Percentiles rank a stretch among this genome's conserved stretches.
Evolutionary conservation across 2,113 vertebrate species (phyloP).

Genomic region (Myotis brandtii): DNA sequence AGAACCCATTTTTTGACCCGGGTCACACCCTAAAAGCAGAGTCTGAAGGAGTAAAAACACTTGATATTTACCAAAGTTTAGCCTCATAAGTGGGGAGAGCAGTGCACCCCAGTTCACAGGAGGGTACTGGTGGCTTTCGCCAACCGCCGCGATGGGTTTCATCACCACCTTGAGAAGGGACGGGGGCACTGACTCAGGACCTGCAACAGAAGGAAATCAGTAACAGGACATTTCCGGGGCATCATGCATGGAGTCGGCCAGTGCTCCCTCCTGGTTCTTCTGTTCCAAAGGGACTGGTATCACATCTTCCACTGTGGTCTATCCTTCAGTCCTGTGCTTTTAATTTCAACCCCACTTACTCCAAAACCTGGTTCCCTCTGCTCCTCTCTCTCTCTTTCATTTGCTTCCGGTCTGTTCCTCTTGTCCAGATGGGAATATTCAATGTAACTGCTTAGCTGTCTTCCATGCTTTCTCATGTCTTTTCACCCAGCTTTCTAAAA

Average conservation of each 20-base stretch:
- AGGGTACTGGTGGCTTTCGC: conserved; percentile 92
- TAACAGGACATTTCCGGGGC: not conserved
- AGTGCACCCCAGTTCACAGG: conserved; percentile 95
- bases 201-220: conserved; percentile 81
- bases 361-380: not conserved
- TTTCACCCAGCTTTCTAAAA: not conserved
- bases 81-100: conserved; percentile 95
- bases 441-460: not conserved
- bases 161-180: conserved; percentile 88
- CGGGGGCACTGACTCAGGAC: conserved; percentile 89
- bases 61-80: conserved; percentile 91
- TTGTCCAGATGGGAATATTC: not conserved
- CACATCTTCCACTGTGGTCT: not conserved
- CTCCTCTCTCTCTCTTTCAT: not conserved
- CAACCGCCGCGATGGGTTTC: conserved; percentile 88
- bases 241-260: not conserved
- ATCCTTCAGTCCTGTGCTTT: not conserved
- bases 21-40: not conserved
- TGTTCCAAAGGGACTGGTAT: not conserved
- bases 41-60: not conserved
- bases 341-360: not conserved
- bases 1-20: not conserved
- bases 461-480: not conserved
- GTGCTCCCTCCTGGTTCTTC: not conserved
- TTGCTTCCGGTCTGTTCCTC: not conserved